Conservation (phyloP, 2,113 vertebrate genomes). For the Ranitomeya variabilis region DNA sequence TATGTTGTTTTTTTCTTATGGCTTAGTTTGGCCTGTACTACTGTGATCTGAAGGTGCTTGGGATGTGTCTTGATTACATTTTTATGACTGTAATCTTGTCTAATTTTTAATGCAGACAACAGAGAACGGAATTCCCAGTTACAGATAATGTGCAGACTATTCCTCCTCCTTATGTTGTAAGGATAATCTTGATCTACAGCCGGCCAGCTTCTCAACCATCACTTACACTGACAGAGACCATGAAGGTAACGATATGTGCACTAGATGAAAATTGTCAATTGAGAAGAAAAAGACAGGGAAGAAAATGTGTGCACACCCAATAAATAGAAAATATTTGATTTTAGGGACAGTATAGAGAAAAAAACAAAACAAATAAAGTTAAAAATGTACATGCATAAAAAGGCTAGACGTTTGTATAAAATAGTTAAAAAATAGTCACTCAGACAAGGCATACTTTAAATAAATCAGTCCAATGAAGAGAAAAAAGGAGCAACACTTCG, state of each 20-base stretch:
- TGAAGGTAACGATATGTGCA: constrained; percentile 73
- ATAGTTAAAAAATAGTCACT: too few species aligned
- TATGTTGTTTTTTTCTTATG: too few species aligned
- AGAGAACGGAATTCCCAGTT: constrained; percentile 89
- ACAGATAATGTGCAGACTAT: constrained; percentile 91
- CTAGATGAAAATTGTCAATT: neutral
- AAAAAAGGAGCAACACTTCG: too few species aligned
- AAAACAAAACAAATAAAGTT: too few species aligned
- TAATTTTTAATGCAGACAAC: constrained; percentile 71
- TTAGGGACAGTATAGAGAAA: too few species aligned
- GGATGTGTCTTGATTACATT: neutral
- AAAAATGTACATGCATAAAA: too few species aligned
- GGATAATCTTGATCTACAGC: constrained; percentile 88
- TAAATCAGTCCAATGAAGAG: too few species aligned
- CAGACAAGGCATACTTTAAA: too few species aligned
- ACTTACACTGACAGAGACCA: constrained; percentile 80
- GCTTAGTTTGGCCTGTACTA: neutral
- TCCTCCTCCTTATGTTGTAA: constrained; percentile 87
- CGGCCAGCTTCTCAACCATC: constrained; percentile 83
- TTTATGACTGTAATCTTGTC: neutral
- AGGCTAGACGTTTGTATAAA: too few species aligned
- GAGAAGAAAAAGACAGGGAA: too few species aligned
- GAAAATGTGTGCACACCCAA: too few species aligned
- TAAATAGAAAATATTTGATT: too few species aligned
- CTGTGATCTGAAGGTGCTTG: neutral